Conservation (phyloP, 2,113 vertebrate genomes). For the Dasyprocta punctata region DNA sequence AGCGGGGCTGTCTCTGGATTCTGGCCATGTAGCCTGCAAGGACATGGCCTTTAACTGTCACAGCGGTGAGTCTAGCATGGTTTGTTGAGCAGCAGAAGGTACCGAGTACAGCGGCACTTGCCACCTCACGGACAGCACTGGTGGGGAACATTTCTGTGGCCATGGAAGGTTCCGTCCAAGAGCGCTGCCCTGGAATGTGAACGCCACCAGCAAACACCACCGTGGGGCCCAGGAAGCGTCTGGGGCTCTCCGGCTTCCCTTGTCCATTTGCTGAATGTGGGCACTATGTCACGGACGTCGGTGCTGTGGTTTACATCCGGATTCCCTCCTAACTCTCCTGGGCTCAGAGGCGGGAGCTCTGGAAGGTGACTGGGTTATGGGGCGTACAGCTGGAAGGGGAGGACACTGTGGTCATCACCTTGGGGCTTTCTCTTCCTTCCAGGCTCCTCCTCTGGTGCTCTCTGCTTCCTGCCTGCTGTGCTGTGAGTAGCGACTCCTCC, state of each 20-base stretch:
- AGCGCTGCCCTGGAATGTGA: fast-evolving
- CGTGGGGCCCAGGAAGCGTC: no score
- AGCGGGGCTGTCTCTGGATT: background rate
- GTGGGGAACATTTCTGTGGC: background rate
- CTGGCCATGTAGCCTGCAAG: fast-evolving
- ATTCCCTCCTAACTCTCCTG: background rate
- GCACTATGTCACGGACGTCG: background rate
- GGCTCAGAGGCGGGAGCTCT: background rate
- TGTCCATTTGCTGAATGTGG: background rate
- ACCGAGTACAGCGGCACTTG: fast-evolving
- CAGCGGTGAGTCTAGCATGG: fast-evolving
- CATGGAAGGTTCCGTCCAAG: fast-evolving
- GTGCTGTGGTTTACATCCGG: background rate
- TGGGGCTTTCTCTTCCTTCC: background rate
- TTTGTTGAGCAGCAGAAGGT: fast-evolving
- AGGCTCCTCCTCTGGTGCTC: background rate
- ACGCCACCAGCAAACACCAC: background rate
- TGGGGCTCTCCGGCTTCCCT: background rate
- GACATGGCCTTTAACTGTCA: no score
- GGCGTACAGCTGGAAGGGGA: background rate
- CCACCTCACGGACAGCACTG: background rate
- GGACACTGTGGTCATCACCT: background rate
- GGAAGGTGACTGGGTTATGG: background rate
- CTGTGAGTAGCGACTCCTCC: background rate
- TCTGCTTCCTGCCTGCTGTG: background rate